Conservation (phyloP, 2,888 invertebrate genomes). For the Anagyrus pseudococci region DNA sequence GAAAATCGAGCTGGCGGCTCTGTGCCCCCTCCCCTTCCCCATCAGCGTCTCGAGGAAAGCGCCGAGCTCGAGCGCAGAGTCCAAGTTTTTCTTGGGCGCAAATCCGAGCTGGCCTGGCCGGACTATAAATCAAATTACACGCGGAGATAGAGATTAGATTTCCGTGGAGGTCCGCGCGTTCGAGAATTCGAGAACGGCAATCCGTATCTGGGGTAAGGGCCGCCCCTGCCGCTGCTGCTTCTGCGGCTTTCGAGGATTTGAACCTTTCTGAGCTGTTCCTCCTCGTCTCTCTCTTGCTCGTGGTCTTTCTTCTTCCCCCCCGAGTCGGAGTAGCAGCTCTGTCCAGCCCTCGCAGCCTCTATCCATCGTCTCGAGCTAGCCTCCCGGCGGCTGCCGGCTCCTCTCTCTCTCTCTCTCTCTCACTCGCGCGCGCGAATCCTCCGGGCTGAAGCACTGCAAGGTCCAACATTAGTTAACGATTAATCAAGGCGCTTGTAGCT, state of each 20-base stretch:
- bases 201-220: conserved; percentile 26
- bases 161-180: conserved; percentile 51
- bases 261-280: no score
- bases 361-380: conserved; percentile 37
- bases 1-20: no score
- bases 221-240: no score
- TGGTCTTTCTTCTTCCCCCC: conserved; percentile 33
- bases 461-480: conserved; percentile 63
- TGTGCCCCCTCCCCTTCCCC: no score
- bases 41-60: no score
- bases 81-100: conserved; percentile 24
- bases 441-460: conserved; percentile 55
- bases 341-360: conserved; percentile 28
- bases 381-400: conserved; percentile 35
- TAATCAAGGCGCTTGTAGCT: conserved; percentile 63
- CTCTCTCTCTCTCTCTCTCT: no score
- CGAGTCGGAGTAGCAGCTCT: conserved; percentile 1
- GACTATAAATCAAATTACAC: conserved; percentile 58
- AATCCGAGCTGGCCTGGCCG: conserved; percentile 26
- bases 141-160: conserved; percentile 56
- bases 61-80: conserved; percentile 15
- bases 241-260: conserved; percentile 40
- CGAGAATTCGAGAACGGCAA: conserved; percentile 43
- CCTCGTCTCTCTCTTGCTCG: conserved; percentile 43
- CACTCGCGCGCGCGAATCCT: conserved; percentile 5